Evolutionary conservation across 2,888 invertebrate genomes (phyloP), one percentile per base, ranked within the genome.

Genomic region (Zaprionus bogoriensis): DNA sequence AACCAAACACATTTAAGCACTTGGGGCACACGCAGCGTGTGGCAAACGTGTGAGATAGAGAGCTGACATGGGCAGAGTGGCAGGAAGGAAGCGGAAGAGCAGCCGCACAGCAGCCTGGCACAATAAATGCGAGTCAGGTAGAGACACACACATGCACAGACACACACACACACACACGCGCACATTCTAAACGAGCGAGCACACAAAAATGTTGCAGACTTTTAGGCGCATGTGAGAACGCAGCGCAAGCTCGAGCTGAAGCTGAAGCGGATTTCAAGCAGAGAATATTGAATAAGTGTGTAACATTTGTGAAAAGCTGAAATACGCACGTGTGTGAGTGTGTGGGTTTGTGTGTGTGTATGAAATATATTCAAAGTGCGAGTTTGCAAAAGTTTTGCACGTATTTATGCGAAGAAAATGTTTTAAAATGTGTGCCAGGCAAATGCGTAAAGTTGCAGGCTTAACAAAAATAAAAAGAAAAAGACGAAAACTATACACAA

Each of bases 171-270:
- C n/a, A n/a, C n/a, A n/a, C n/a, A n/a, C n/a, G n/a, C n/a, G n/a
- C n/a, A n/a, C 44, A 60, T 58, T 42, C 14, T 12, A 51, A 47
- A 58, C 41, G 30, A 17, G 32, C 41, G 20, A 17, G 44, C 53
- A 51, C 77, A 46, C 77, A 75, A 77, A 66, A 75, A 80, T 80
- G 81, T 77, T 80, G 84, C 79, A 75, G 73, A 53, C 64, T 47
- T 75, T 77, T 60, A 62, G 73, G 72, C 55, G 59, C 69, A 54
- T 28, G 27, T 51, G 50, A 38, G 38, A 38, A 30, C 2, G n/a
- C n/a, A n/a, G n/a, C n/a, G n/a, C n/a, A n/a, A n/a, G 4, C 12
- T 10, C 4, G 12, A 9, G 17, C 14, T 17, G 9, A 14, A 0
- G 12, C n/a, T 12, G 12, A 4, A 30, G 9, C 25, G 32, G 7